Conservation (phyloP, 2,797 vertebrate species). For the Knipowitschia caucasica region DNA sequence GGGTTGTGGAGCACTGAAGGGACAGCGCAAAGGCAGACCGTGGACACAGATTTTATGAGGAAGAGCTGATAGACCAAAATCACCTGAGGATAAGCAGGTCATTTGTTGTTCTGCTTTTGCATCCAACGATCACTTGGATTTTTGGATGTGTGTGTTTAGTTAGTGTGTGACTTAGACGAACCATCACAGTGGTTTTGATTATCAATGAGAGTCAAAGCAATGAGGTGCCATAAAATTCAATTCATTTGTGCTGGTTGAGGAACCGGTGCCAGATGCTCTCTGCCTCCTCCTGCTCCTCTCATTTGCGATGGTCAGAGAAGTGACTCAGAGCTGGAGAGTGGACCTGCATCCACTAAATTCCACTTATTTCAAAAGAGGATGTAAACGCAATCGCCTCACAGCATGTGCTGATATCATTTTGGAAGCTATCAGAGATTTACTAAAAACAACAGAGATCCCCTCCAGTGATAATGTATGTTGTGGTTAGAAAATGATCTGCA, state of each 20-base stretch:
- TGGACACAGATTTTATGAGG: conserved; percentile 29
- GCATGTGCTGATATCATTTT: background rate
- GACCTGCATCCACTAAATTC: conserved; percentile 3
- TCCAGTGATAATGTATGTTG: conserved; percentile 8
- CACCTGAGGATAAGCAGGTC: conserved; percentile 54
- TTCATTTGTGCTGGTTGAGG: conserved; percentile 58
- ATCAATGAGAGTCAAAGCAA: conserved; percentile 67
- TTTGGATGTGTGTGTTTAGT: background rate
- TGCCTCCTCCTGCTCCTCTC: conserved; percentile 24
- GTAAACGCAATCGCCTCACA: conserved; percentile 1
- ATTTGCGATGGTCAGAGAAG: conserved; percentile 2
- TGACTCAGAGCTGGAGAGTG: too few relatives aligned
- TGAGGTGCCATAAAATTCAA: conserved; percentile 69
- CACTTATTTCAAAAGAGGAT: conserved; percentile 1
- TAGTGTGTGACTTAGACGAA: conserved; percentile 21
- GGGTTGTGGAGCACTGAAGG: conserved; percentile 57
- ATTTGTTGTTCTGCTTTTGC: conserved; percentile 51
- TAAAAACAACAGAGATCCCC: conserved; percentile 5
- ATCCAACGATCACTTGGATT: conserved; percentile 19
- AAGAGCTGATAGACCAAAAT: conserved; percentile 42
- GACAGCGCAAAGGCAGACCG: conserved; percentile 51
- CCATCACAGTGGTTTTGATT: conserved; percentile 59
- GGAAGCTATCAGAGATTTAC: background rate
- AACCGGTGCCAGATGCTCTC: conserved; percentile 61
- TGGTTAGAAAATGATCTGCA: background rate